These are phyloP conservation scores for Barypeithes pellucidus DNA, from an alignment of 2,888 invertebrate genomes.

Conservation along the genomic window DNA sequence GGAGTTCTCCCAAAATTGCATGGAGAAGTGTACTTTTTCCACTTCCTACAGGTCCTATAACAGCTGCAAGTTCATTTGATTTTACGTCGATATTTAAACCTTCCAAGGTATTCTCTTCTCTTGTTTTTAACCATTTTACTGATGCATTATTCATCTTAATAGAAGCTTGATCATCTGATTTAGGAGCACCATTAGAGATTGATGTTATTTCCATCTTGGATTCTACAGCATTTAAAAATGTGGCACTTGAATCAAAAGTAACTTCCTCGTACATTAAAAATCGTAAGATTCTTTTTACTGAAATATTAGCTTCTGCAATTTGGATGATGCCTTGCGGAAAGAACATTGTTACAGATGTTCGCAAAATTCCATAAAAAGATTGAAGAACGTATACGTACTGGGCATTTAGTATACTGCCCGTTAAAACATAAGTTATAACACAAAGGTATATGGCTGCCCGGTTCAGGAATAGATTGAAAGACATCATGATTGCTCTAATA, in stretches of 20 bases:
- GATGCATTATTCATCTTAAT: conserved; percentile 70
- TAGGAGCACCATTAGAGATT: not conserved
- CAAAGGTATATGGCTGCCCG: conserved; percentile 88
- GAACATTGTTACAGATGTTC: conserved; percentile 77
- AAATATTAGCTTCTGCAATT: conserved; percentile 76
- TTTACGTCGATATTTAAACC: conserved; percentile 78
- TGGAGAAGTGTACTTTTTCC: conserved; percentile 76
- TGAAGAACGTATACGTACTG: conserved; percentile 83
- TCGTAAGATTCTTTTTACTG: conserved; percentile 71
- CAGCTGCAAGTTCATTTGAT: conserved; percentile 73
- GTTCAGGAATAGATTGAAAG: conserved; percentile 83
- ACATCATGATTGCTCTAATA: conserved; percentile 77
- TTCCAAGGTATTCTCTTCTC: conserved; percentile 70
- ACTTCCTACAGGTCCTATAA: conserved; percentile 78
- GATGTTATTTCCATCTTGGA: conserved; percentile 25
- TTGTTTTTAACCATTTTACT: conserved; percentile 76
- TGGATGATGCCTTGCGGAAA: conserved; percentile 78
- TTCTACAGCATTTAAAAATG: conserved; percentile 42
- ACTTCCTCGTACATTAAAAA: conserved; percentile 72
- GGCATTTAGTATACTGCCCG: conserved; percentile 73
- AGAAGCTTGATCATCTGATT: conserved; percentile 24
- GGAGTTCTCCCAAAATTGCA: conserved; percentile 80
- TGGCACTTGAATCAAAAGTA: conserved; percentile 46
- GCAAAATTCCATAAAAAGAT: conserved; percentile 82
- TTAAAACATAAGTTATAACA: conserved; percentile 81